These are phyloP conservation scores for Coreoperca whiteheadi DNA, from an alignment of 2,113 vertebrate species.

Conservation along the genomic window DNA sequence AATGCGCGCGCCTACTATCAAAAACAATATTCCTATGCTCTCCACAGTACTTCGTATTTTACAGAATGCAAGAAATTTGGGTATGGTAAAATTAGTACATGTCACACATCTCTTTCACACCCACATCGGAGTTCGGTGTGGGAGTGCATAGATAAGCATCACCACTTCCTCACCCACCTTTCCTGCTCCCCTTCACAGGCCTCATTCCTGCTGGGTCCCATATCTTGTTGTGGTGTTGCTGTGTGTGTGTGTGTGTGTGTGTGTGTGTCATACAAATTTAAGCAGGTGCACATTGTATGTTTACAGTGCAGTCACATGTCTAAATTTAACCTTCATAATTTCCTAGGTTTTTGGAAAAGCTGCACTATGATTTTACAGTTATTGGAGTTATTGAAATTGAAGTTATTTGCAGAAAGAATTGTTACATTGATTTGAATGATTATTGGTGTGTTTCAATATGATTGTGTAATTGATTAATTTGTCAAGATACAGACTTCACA, in stretches of 20 bases:
- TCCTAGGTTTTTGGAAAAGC: constrained; percentile 55
- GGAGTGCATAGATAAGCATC: constrained; percentile 34
- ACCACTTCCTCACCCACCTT: constrained; percentile 77
- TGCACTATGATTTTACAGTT: constrained; percentile 25
- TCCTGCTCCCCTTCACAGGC: constrained; percentile 61
- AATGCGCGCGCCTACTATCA: background rate
- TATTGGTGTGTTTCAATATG: background rate
- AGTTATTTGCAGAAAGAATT: background rate
- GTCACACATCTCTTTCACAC: constrained; percentile 19
- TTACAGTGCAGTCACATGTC: constrained; percentile 54
- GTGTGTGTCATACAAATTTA: constrained; percentile 5
- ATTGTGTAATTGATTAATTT: background rate
- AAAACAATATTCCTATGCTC: background rate
- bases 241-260: constrained; percentile 12
- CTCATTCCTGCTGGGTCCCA: constrained; percentile 58
- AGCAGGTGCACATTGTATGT: constrained; percentile 63
- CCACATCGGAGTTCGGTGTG: constrained; percentile 60
- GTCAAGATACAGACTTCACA: background rate
- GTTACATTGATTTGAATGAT: constrained; percentile 3
- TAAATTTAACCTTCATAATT: constrained; percentile 72
- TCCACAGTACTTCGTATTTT: background rate
- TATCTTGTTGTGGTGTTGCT: constrained; percentile 28
- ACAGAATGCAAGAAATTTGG: background rate
- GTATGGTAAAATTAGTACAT: constrained; percentile 36
- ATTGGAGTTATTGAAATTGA: too few species aligned